A percentile compares a stretch with the other conserved stretches of the same genome.
Evolutionary conservation across 1,140 invertebrate genomes (phyloP).

Genomic region (Sitodiplosis mosellana): DNA sequence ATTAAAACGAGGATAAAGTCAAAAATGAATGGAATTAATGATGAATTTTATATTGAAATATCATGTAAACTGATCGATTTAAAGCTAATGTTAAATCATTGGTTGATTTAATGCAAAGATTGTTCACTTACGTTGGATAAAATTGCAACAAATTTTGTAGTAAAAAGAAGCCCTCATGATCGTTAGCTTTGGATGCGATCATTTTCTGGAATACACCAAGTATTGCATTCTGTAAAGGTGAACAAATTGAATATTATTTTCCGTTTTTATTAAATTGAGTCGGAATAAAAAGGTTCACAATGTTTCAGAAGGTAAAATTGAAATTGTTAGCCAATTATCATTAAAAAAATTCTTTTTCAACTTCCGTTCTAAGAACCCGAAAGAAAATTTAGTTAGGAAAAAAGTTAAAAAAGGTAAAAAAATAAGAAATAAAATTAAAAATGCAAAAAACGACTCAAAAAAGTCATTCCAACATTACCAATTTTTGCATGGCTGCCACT

Average conservation of each 20-base stretch:
- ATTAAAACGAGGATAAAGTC: not conserved
- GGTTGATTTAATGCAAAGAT: too few relatives aligned
- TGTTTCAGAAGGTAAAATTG: too few relatives aligned
- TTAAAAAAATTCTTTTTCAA: conserved; percentile 6
- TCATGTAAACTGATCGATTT: too few relatives aligned
- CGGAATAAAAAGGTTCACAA: too few relatives aligned
- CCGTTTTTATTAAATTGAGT: too few relatives aligned
- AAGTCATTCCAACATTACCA: too few relatives aligned
- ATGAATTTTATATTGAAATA: too few relatives aligned
- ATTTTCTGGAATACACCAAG: conserved; percentile 93
- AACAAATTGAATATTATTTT: too few relatives aligned
- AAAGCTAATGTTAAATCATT: too few relatives aligned
- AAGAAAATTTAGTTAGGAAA: not conserved
- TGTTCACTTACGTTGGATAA: conserved; percentile 33
- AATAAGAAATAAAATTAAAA: not conserved
- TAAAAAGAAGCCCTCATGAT: conserved; percentile 89
- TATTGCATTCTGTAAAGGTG: conserved; percentile 55
- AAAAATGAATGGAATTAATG: not conserved
- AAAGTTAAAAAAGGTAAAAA: not conserved
- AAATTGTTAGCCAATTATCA: too few relatives aligned
- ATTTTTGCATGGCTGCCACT: conserved; percentile 47
- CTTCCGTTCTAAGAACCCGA: too few relatives aligned
- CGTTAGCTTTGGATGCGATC: conserved; percentile 85
- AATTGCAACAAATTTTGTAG: conserved; percentile 68
- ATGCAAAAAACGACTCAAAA: too few relatives aligned